phyloP scores from a whole-genome alignment of 1,140 invertebrate species.

The Acyrthosiphon pisum region DNA sequence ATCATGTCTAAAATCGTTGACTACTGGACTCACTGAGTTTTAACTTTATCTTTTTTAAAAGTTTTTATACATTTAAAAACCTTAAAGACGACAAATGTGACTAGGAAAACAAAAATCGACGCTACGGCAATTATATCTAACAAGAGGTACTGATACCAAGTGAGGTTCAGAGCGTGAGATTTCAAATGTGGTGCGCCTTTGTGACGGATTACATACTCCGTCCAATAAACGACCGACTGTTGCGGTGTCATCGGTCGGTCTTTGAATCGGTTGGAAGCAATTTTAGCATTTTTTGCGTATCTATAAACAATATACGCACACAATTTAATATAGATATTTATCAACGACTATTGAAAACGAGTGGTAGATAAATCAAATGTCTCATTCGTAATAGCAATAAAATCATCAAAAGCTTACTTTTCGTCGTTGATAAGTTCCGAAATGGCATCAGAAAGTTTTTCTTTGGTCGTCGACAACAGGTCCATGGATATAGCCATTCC shows the following conservation, averaged over 20 bases:
- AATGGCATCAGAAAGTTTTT: constrained; percentile 49
- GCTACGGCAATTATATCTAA: constrained; percentile 64
- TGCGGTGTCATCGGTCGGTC: constrained; percentile 63
- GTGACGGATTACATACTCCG: constrained; percentile 70
- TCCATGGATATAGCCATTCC: constrained; percentile 62
- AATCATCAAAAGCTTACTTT: background rate
- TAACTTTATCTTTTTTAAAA: background rate
- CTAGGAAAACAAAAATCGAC: background rate
- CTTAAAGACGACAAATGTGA: background rate
- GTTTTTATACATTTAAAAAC: background rate
- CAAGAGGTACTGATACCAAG: constrained; percentile 69
- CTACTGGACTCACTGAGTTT: background rate
- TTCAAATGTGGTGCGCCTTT: constrained; percentile 68
- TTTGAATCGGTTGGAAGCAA: constrained; percentile 54
- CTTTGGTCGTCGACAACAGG: constrained; percentile 62
- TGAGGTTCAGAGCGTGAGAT: constrained; percentile 67
- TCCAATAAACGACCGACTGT: constrained; percentile 70
- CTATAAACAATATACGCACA: background rate
- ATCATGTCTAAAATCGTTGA: no score
- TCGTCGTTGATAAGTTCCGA: background rate
- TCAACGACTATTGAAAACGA: background rate
- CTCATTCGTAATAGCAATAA: background rate
- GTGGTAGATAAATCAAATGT: background rate
- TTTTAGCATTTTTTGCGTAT: constrained; percentile 55
- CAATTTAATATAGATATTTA: background rate